phyloP scores from a whole-genome alignment of 1,140 invertebrate species.

The Belonocnema kinseyi region DNA sequence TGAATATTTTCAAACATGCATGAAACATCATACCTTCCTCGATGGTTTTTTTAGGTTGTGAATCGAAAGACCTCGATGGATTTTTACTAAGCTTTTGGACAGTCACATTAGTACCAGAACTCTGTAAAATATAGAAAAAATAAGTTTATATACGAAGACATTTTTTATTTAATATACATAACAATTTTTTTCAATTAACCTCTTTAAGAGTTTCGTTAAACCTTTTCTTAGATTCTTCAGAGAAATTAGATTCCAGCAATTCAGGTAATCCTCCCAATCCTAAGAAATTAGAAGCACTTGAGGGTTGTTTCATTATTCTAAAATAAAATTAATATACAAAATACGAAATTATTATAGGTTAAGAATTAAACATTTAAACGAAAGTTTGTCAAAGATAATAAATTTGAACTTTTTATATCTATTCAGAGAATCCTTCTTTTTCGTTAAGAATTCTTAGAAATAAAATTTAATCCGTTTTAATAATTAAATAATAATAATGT shows the following conservation, averaged over 20 bases:
- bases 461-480: background rate
- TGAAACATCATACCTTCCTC: too few relatives aligned
- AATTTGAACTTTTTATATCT: too few relatives aligned
- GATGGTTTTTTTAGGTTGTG: too few relatives aligned
- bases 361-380: background rate
- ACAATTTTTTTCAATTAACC: background rate
- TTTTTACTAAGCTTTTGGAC: too few relatives aligned
- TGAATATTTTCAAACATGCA: too few relatives aligned
- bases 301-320: slow-evolving; percentile 3
- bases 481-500: background rate
- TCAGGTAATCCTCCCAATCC: background rate
- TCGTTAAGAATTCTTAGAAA: background rate
- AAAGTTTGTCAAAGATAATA: background rate
- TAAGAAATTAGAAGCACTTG: background rate
- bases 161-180: too few relatives aligned
- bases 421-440: background rate
- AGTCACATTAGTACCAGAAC: too few relatives aligned
- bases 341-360: background rate
- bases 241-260: background rate
- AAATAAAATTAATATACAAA: background rate
- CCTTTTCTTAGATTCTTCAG: background rate
- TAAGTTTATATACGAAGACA: too few relatives aligned
- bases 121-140: too few relatives aligned
- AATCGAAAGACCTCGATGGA: too few relatives aligned
- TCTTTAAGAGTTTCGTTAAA: background rate